phyloP scores from a whole-genome alignment of 2,113 vertebrate genomes.

The Periophthalmus modestus region DNA sequence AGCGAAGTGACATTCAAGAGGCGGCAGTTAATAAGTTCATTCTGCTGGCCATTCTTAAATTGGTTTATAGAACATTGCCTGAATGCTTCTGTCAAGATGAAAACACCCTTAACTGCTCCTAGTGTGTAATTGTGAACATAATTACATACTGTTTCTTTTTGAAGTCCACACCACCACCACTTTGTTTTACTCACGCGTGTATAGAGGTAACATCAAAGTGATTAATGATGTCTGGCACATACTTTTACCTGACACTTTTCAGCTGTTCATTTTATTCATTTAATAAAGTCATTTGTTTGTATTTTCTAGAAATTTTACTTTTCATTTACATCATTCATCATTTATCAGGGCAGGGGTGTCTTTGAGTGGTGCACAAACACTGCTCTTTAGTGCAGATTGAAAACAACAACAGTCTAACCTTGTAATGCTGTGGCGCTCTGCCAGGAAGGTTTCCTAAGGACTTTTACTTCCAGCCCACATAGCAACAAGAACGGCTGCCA shows the following conservation, averaged over 20 bases:
- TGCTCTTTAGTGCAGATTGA: slow-evolving; percentile 6
- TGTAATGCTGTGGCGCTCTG: slow-evolving; percentile 3
- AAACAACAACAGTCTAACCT: slow-evolving; percentile 16
- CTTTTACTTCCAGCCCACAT: slow-evolving; percentile 17
- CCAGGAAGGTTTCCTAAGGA: slow-evolving; percentile 18
- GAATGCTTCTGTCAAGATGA: slow-evolving; percentile 19
- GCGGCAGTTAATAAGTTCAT: slow-evolving; percentile 65
- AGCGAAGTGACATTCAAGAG: slow-evolving; percentile 54
- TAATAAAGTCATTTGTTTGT: neutral
- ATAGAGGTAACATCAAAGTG: neutral
- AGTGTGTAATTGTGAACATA: neutral
- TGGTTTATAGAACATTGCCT: neutral
- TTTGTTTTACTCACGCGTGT: neutral
- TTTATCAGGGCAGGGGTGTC: neutral
- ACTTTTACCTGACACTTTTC: neutral
- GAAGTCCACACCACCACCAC: neutral
- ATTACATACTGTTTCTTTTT: neutral
- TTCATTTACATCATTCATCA: neutral
- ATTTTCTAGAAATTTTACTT: neutral
- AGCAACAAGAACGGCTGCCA: slow-evolving; percentile 5
- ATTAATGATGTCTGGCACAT: neutral
- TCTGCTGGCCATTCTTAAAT: slow-evolving; percentile 43
- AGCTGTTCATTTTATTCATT: neutral
- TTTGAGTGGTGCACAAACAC: slow-evolving; percentile 2
- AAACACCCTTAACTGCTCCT: neutral